A percentile compares a stretch with the other conserved stretches of the same genome.
These are phyloP conservation scores for Probosciger aterrimus DNA, from an alignment of 2,113 vertebrate genomes.

Conservation along the genomic window DNA sequence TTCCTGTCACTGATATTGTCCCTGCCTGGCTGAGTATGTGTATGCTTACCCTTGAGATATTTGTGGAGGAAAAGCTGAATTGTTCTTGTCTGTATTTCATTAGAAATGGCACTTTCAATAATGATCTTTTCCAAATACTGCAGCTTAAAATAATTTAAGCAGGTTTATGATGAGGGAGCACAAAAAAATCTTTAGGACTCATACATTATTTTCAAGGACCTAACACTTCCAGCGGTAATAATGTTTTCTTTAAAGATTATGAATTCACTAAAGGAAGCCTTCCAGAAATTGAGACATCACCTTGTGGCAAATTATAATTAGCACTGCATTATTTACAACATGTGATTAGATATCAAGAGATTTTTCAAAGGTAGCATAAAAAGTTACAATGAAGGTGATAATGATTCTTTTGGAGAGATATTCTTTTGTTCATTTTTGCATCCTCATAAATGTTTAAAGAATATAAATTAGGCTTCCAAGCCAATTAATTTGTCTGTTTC, in stretches of 20 bases:
- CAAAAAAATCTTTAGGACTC: background rate
- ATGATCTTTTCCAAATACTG: background rate
- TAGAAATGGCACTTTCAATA: background rate
- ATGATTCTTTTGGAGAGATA: slow-evolving; percentile 40
- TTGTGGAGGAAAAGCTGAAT: background rate
- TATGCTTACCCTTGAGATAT: background rate
- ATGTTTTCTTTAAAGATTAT: background rate
- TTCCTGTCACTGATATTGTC: background rate
- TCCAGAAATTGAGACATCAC: slow-evolving; percentile 13
- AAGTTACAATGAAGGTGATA: slow-evolving; percentile 47
- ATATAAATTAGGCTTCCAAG: slow-evolving; percentile 58
- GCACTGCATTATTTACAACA: slow-evolving; percentile 52
- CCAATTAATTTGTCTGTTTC: slow-evolving; percentile 65
- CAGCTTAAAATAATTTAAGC: background rate
- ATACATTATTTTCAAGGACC: background rate
- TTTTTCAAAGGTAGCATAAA: slow-evolving; percentile 49
- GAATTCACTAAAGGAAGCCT: background rate
- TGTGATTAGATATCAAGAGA: slow-evolving; percentile 38
- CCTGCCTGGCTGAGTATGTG: background rate
- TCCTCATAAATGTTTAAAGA: slow-evolving; percentile 65
- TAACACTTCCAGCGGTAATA: background rate
- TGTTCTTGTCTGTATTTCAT: background rate
- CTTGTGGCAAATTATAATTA: slow-evolving; percentile 46
- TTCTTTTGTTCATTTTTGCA: slow-evolving; percentile 45
- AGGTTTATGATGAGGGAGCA: background rate